phyloP scores from a whole-genome alignment of 2,888 invertebrate species.

The Gerosis bhagava region DNA sequence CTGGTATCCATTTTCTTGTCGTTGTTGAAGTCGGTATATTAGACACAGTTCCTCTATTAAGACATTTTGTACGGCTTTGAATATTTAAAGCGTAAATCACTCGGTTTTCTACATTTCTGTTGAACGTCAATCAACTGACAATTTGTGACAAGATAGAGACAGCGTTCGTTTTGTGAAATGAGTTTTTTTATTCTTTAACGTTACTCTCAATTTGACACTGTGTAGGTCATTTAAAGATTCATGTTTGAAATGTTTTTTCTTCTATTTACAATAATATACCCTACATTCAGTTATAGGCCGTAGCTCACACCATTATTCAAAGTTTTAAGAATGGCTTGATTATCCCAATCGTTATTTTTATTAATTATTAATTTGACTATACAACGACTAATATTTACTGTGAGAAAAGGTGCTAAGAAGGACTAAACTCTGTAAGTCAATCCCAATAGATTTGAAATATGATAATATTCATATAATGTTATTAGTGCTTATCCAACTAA shows the following conservation, averaged over 20 bases:
- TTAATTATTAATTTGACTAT: no score
- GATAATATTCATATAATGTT: no score
- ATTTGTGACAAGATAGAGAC: conserved; percentile 37
- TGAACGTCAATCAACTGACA: conserved; percentile 40
- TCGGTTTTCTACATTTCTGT: conserved; percentile 23
- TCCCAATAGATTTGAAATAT: no score
- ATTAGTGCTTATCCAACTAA: no score
- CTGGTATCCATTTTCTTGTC: conserved; percentile 54
- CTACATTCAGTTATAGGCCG: no score
- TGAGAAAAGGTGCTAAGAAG: no score
- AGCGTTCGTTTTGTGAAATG: conserved; percentile 45
- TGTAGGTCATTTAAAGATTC: conserved; percentile 29
- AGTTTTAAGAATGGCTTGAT: no score
- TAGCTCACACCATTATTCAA: no score
- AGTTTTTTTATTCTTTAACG: conserved; percentile 42
- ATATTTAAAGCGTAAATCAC: conserved; percentile 17
- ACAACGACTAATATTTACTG: no score
- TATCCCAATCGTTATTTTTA: no score
- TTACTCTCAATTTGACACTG: conserved; percentile 28
- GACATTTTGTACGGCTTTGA: conserved; percentile 40
- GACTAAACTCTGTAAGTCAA: no score
- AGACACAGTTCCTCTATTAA: conserved; percentile 32
- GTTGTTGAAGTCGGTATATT: conserved; percentile 25
- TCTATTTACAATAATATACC: no score
- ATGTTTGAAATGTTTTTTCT: conserved; percentile 4